These are phyloP conservation scores for Larimichthys crocea DNA, from an alignment of 2,113 vertebrate genomes.

Conservation along the genomic window DNA sequence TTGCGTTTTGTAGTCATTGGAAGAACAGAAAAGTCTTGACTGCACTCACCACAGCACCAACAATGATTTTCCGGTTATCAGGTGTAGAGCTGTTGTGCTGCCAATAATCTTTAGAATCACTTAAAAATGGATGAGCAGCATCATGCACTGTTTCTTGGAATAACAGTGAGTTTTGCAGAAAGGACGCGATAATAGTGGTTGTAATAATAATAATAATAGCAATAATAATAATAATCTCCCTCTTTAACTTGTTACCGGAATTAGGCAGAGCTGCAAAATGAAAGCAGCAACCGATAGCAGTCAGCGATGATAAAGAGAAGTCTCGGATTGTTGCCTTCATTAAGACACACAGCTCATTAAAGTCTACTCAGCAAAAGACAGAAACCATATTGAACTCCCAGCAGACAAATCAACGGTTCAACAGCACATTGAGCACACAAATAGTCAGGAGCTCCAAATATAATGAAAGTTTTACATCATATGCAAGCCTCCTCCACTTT, in stretches of 20 bases:
- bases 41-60: not conserved
- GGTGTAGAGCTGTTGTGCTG: not conserved
- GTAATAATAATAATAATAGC: not conserved
- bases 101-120: not conserved
- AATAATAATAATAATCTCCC: conserved; percentile 18
- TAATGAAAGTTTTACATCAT: conserved; percentile 70
- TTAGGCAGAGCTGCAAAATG: conserved; percentile 19
- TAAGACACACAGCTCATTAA: conserved; percentile 69
- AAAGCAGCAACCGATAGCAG: conserved; percentile 33
- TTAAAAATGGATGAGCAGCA: not conserved
- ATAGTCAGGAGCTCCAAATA: conserved; percentile 48
- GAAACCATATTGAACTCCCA: conserved; percentile 51
- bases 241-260: conserved; percentile 25
- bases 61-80: not conserved
- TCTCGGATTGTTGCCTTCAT: conserved; percentile 47
- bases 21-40: not conserved
- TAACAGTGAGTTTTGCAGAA: conserved; percentile 9
- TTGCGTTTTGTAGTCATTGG: not conserved
- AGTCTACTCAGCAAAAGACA: conserved; percentile 46
- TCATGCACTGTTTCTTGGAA: not conserved
- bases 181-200: not conserved
- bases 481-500: conserved; percentile 3
- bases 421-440: conserved; percentile 53
- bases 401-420: conserved; percentile 59
- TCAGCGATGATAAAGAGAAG: conserved; percentile 52